Evolutionary conservation across 2,888 invertebrate genomes (phyloP).

Genomic region (Lottia gigantea): DNA sequence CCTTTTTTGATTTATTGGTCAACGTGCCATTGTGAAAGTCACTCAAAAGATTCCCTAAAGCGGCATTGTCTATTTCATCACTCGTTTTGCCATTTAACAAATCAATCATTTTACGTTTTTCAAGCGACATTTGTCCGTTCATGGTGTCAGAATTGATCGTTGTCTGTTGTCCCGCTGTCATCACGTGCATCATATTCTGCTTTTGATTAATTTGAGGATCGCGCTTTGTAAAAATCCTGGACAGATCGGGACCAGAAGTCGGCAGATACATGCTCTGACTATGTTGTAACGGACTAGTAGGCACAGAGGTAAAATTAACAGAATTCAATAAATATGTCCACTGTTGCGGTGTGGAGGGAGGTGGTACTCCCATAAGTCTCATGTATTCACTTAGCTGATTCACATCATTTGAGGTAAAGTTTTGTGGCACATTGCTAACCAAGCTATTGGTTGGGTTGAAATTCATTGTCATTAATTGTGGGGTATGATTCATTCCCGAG

Average conservation of each 20-base stretch:
- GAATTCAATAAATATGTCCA: slow-evolving; percentile 49
- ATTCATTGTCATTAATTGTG: slow-evolving; percentile 24
- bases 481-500: not conserved
- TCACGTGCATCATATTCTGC: slow-evolving; percentile 12
- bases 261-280: slow-evolving; percentile 16
- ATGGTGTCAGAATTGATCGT: not conserved
- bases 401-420: slow-evolving; percentile 36
- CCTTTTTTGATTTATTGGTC: not conserved
- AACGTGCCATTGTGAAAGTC: slow-evolving; percentile 12
- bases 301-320: slow-evolving; percentile 31
- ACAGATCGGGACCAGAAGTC: slow-evolving; percentile 19
- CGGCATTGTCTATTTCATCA: not conserved
- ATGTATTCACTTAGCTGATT: slow-evolving; percentile 45
- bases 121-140: not conserved
- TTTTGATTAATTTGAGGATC: slow-evolving; percentile 12
- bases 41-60: not conserved
- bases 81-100: not conserved
- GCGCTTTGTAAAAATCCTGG: slow-evolving; percentile 15
- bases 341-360: slow-evolving; percentile 45
- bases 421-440: slow-evolving; percentile 35
- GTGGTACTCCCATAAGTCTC: slow-evolving; percentile 50
- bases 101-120: not conserved
- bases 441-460: slow-evolving; percentile 7
- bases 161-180: not conserved
- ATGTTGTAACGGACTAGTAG: slow-evolving; percentile 6